These are phyloP conservation scores for Thryonomys swinderianus DNA, from an alignment of 2,113 vertebrate species.

Conservation along the genomic window DNA sequence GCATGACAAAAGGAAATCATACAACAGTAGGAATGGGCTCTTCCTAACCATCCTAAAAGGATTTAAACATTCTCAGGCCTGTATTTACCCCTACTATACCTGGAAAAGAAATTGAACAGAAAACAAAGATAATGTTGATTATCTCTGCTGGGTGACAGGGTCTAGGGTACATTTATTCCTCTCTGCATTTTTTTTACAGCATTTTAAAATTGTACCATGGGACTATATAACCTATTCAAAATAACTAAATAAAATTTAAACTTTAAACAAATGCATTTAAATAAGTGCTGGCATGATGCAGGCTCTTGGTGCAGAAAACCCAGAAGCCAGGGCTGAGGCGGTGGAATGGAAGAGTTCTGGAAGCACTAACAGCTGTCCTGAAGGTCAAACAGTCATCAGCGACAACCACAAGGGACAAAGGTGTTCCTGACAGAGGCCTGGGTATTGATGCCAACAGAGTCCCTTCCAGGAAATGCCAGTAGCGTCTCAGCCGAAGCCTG, in stretches of 20 bases:
- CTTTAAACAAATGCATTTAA: slow-evolving; percentile 25
- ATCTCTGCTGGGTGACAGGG: background rate
- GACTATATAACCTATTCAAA: background rate
- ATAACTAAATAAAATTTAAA: slow-evolving; percentile 32
- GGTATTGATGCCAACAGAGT: background rate
- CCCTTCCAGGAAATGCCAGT: background rate
- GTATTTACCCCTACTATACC: background rate
- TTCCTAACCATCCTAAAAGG: background rate
- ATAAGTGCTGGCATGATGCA: background rate
- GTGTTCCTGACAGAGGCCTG: background rate
- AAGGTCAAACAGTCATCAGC: background rate
- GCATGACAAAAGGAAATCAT: background rate
- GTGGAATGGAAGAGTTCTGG: background rate
- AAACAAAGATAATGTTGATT: background rate
- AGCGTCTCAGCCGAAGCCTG: background rate
- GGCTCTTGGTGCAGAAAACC: background rate
- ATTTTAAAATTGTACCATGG: background rate
- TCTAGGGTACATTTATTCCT: background rate
- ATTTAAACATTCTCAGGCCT: background rate
- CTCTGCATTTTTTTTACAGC: background rate
- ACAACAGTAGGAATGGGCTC: background rate
- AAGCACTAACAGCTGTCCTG: background rate
- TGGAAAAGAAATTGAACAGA: background rate
- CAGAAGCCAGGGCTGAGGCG: fast-evolving
- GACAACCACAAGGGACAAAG: background rate